Conservation (phyloP, 2,797 vertebrate genomes). For the Triplophysa yarkandensis region DNA sequence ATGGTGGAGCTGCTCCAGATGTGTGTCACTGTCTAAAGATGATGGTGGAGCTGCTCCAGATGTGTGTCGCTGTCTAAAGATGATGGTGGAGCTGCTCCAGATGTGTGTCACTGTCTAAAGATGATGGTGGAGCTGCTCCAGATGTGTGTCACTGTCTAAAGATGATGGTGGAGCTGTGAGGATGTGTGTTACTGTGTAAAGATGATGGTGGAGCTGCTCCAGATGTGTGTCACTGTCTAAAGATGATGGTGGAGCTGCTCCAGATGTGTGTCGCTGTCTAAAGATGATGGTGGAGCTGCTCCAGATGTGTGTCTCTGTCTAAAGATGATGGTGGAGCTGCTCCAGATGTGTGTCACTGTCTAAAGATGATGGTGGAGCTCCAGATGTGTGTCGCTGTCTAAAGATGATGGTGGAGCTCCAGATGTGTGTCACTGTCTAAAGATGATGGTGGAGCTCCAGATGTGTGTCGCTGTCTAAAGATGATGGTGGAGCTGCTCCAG, state of each 20-base stretch:
- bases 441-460: background rate
- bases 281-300: constrained; percentile 1
- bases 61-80: background rate
- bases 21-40: background rate
- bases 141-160: too few relatives aligned
- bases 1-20: background rate
- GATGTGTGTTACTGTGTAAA: background rate
- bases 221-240: background rate
- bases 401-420: too few relatives aligned
- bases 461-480: background rate
- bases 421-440: background rate
- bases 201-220: background rate
- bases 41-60: background rate
- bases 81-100: background rate
- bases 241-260: background rate
- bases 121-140: background rate
- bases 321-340: background rate
- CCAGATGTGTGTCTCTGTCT: background rate
- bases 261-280: background rate
- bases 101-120: background rate
- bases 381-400: too few relatives aligned
- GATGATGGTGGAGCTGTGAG: background rate
- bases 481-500: background rate
- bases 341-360: background rate
- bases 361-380: constrained; percentile 8